These are phyloP conservation scores for Myopa testacea DNA, from an alignment of 2,888 invertebrate genomes.

Conservation along the genomic window DNA sequence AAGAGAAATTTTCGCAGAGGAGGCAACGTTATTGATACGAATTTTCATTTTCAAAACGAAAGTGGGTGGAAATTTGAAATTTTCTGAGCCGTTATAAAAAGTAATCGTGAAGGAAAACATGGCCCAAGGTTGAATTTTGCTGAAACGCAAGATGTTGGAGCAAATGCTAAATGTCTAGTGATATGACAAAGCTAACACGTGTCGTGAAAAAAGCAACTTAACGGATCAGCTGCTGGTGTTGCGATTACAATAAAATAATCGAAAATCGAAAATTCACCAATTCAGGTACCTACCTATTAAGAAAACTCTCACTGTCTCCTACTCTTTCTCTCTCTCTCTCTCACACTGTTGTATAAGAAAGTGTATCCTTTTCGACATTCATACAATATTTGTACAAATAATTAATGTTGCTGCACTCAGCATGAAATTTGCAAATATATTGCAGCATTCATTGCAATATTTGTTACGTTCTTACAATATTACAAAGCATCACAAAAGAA, in stretches of 20 bases:
- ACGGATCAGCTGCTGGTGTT: slow-evolving; percentile 19
- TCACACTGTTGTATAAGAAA: not conserved
- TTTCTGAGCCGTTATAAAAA: slow-evolving; percentile 7
- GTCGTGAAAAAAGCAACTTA: not conserved
- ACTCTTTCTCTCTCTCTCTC: not conserved
- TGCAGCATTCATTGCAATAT: slow-evolving; percentile 17
- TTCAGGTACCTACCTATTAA: no score
- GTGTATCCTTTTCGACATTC: not conserved
- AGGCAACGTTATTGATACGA: not conserved
- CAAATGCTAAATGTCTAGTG: not conserved
- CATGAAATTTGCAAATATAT: slow-evolving; percentile 25
- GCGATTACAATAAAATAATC: not conserved
- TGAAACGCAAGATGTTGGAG: not conserved
- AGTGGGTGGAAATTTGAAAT: slow-evolving; percentile 19
- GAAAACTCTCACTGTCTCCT: no score
- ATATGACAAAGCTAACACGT: not conserved
- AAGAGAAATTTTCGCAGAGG: not conserved
- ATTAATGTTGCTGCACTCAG: slow-evolving; percentile 3
- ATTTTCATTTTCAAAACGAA: not conserved
- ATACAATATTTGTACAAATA: not conserved
- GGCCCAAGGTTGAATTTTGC: not conserved
- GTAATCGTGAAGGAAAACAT: not conserved
- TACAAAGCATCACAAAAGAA: not conserved
- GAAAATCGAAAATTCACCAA: not conserved
- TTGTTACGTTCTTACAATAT: slow-evolving; percentile 10